Evolutionary conservation across 1,140 invertebrate species (phyloP), one percentile per base, ranked within the genome.

Genomic region (Pemphigus obesinymphae): DNA sequence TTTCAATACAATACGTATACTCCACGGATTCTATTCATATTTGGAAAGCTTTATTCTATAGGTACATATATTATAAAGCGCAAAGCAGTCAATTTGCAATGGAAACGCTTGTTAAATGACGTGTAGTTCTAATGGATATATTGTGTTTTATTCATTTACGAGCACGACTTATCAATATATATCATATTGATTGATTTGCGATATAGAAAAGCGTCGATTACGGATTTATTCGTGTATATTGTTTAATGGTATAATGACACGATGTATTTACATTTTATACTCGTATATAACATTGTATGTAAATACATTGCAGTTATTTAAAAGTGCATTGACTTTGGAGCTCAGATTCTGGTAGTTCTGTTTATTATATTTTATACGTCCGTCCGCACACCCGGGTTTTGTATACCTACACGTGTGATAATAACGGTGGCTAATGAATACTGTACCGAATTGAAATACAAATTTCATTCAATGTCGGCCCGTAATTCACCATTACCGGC

Each of bases 401-500:
- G 15, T 31, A 6, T 29, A 6, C 8, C 6, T 58, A 26, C 15
- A 61, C 17, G 17, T 58, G 53, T 29, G 29, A 72, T 75, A 75
- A 75, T 75, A 75, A 55, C 72, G 17, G 45, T 29, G 48, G 31
- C 72, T 75, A 75, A 75, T 75, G 72, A 75, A 55, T 75, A 53
- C 26, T 20, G n/a, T n/a, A 34, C 43, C 53, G 29, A 53, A 75
- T n/a, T n/a, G n/a, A n/a, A n/a, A n/a, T n/a, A n/a, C n/a, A 73
- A 75, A 75, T 75, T 48, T 75, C 72, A 75, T 53, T 75, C 72
- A 75, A 53, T 34, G 72, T 53, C 48, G 43, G 72, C 10, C 45
- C 48, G 72, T 75, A 75, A 75, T 75, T 75, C 72, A 75, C 72
- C 72, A 75, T 75, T 75, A 75, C 43, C n/a, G n/a, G n/a, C n/a